A percentile compares a stretch with the other conserved stretches of the same genome.
These are phyloP conservation scores for Aviceda subcristata DNA, from an alignment of 2,113 vertebrate species.

Conservation along the genomic window DNA sequence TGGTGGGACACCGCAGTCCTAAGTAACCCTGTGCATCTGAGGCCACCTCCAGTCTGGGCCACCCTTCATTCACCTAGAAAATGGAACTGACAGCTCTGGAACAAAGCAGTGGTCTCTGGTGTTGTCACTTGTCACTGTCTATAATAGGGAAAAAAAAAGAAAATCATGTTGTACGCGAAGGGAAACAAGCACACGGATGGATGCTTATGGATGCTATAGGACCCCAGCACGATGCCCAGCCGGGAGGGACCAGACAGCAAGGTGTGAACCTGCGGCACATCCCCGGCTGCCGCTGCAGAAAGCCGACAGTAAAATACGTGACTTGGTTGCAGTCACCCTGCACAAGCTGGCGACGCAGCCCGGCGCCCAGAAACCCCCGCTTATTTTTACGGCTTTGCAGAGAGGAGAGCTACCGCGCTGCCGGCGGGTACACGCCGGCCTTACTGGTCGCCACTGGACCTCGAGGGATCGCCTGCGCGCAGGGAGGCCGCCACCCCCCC, in stretches of 20 bases:
- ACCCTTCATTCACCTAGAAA: background rate
- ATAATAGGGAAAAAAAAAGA: background rate
- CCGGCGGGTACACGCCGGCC: fast-evolving
- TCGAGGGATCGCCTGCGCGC: background rate
- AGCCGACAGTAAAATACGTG: fast-evolving
- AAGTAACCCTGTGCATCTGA: fast-evolving
- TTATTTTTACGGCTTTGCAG: fast-evolving
- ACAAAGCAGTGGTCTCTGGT: background rate
- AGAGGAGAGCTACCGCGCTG: fast-evolving
- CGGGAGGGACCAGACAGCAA: too few relatives aligned
- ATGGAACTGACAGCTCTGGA: background rate
- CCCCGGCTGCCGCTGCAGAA: background rate
- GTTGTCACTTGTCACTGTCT: background rate
- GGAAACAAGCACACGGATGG: background rate
- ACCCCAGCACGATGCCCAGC: fast-evolving
- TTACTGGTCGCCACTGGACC: background rate
- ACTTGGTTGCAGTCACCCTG: fast-evolving
- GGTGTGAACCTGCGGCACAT: too few relatives aligned
- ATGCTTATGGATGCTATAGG: background rate
- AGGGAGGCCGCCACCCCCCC: too few relatives aligned
- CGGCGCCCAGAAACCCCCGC: fast-evolving
- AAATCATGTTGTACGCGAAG: fast-evolving
- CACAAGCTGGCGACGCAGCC: background rate
- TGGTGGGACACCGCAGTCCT: fast-evolving
- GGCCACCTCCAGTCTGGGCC: background rate